Evolutionary conservation across 2,888 invertebrate species (phyloP).

Genomic region (Busseola fusca): DNA sequence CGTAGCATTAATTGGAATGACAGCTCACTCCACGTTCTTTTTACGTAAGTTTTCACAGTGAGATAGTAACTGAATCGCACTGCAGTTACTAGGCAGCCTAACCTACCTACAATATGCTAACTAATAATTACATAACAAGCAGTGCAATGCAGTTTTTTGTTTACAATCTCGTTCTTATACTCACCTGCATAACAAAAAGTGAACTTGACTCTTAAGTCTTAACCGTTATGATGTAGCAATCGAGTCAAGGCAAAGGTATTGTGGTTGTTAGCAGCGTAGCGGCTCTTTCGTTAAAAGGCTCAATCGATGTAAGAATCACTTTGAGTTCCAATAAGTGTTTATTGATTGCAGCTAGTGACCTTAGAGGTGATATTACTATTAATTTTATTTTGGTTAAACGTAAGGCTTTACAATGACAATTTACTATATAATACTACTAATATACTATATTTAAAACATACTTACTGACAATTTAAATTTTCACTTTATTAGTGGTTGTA

Average conservation of each 20-base stretch:
- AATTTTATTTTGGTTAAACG: not conserved
- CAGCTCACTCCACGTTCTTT: too few relatives aligned
- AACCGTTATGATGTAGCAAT: conserved; percentile 38
- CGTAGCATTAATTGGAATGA: too few relatives aligned
- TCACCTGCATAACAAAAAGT: conserved; percentile 29
- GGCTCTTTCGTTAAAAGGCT: conserved; percentile 16
- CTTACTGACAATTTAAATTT: too few relatives aligned
- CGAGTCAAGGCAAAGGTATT: conserved; percentile 45
- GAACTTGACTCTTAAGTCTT: conserved; percentile 44
- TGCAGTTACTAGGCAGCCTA: not conserved
- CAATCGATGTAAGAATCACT: conserved; percentile 35
- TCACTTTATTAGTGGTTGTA: too few relatives aligned
- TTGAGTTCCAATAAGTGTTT: conserved; percentile 6
- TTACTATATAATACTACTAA: too few relatives aligned
- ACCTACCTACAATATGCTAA: not conserved
- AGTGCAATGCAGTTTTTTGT: conserved; percentile 19
- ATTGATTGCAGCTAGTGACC: conserved; percentile 11
- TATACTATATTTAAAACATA: too few relatives aligned
- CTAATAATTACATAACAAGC: not conserved
- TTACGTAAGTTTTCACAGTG: too few relatives aligned
- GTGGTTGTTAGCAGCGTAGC: conserved; percentile 9
- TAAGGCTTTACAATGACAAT: not conserved
- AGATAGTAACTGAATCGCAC: too few relatives aligned
- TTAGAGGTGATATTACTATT: not conserved
- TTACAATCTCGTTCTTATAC: conserved; percentile 13